These are phyloP conservation scores for Antigone vipio DNA, from an alignment of 2,113 vertebrate species.

Conservation along the genomic window DNA sequence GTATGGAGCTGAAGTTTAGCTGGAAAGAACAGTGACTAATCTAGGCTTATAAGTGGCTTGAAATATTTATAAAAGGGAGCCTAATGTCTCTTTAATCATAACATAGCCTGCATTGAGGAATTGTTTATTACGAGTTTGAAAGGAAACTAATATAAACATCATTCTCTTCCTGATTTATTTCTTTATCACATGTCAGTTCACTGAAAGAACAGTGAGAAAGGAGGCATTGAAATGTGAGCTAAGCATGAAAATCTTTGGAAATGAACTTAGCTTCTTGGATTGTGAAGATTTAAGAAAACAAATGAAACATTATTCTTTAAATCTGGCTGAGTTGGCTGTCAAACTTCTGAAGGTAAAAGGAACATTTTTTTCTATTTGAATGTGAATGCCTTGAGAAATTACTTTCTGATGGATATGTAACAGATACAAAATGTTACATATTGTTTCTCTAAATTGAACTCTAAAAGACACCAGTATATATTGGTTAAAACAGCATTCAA, in stretches of 20 bases:
- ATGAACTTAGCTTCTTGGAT: slow-evolving; percentile 78
- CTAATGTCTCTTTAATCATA: neutral
- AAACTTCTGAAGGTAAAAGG: slow-evolving; percentile 84
- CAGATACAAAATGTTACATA: neutral
- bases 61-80: neutral
- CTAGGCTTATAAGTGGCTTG: neutral
- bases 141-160: neutral
- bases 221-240: slow-evolving; percentile 71
- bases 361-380: neutral
- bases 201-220: slow-evolving; percentile 26
- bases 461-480: neutral
- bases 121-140: neutral
- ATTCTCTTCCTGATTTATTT: neutral
- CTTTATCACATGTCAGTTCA: slow-evolving; percentile 63
- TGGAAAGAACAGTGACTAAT: neutral
- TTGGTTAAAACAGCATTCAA: neutral
- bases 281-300: slow-evolving; percentile 74
- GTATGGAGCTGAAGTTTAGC: neutral
- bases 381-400: neutral
- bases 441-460: neutral
- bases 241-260: slow-evolving; percentile 84
- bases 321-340: slow-evolving; percentile 74
- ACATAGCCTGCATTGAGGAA: neutral
- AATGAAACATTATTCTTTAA: slow-evolving; percentile 74
- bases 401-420: neutral